Base-by-base conservation (phyloP, 2,113 vertebrate genomes). In the Pseudolaguvia tuberculata region DNA sequence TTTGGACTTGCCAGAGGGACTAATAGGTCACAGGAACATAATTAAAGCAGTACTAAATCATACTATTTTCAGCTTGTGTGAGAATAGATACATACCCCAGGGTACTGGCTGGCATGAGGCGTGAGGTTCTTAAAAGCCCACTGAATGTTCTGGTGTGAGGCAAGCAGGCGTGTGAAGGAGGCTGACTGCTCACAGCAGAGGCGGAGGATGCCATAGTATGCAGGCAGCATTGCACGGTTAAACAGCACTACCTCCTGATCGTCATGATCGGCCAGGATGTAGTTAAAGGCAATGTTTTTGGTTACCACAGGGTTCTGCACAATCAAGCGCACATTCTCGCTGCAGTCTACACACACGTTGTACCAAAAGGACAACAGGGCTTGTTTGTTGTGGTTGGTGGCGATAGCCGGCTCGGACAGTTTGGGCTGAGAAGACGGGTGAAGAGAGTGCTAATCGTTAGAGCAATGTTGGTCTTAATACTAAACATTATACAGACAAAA, bases 51-150 rank as follows among this genome's bases (percentile, higher is more conserved):
- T 5, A 53, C 10, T n/a, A 53, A 4, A 21, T 13, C 11, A 55
- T 23, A 55, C 25, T 14, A 45, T 10, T 27, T 25, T n/a, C n/a
- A n/a, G 21, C 5, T 51, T 59, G n/a, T 18, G 12, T 27, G 11
- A 23, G 27, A 4, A 17, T 29, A 56, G 21, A 2, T 3, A 2
- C 15, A 2, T 87, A 98, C 97, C 89, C 95, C 94, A 31, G 97
- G 96, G 84, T 99, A 99, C 86, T 99, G 97, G 92, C 96, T 98
- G 88, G 97, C 97, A 27, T 99, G 97, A 0, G 97, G 97, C 0
- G 97, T 99, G 78, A 99, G 95, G 89, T 99, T 99, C 90, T 99
- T 99, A 85, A 99, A 99, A 86, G 97, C 97, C 97, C 97, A 99
- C 83, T 99, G 97, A 89, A 99, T 99, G 88, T 99, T 99, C 92